Evolutionary conservation across 2,888 invertebrate species (phyloP).

Genomic region (Cryptus armator): DNA sequence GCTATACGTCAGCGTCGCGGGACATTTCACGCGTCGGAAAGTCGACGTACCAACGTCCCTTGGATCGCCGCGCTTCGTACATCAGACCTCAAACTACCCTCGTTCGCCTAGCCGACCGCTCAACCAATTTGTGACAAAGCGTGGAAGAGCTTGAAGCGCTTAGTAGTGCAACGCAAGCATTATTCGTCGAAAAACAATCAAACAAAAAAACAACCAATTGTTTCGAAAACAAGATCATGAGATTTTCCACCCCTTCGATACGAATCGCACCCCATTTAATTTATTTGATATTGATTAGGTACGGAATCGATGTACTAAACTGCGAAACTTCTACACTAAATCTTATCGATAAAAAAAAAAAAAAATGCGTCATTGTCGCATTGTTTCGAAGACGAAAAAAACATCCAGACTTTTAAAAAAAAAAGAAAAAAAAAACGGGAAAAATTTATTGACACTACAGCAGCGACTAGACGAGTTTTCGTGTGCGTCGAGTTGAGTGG

Average conservation of each 20-base stretch:
- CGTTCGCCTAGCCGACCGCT: conserved; percentile 3
- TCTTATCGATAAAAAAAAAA: no score
- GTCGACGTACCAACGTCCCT: conserved; percentile 74
- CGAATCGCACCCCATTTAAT: no score
- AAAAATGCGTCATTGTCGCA: no score
- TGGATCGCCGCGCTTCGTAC: conserved; percentile 75
- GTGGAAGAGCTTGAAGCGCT: conserved; percentile 11
- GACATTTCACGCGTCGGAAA: conserved; percentile 76
- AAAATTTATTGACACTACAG: no score
- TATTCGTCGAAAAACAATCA: conserved; percentile 2
- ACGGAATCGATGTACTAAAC: no score
- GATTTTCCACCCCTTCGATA: no score
- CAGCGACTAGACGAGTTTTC: not conserved
- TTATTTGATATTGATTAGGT: no score
- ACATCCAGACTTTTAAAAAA: no score
- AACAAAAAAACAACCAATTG: not conserved
- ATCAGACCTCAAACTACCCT: conserved; percentile 68
- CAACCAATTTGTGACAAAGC: conserved; percentile 69
- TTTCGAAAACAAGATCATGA: no score
- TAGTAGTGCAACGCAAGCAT: not conserved
- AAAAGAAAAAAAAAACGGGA: no score
- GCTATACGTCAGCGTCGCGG: conserved; percentile 77
- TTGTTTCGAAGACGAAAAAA: no score
- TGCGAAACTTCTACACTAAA: no score
- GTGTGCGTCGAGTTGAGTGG: not conserved